These are phyloP conservation scores for cattle (Bos taurus) DNA, from an alignment of 2,113 vertebrate species.

Conservation along the genomic window DNA sequence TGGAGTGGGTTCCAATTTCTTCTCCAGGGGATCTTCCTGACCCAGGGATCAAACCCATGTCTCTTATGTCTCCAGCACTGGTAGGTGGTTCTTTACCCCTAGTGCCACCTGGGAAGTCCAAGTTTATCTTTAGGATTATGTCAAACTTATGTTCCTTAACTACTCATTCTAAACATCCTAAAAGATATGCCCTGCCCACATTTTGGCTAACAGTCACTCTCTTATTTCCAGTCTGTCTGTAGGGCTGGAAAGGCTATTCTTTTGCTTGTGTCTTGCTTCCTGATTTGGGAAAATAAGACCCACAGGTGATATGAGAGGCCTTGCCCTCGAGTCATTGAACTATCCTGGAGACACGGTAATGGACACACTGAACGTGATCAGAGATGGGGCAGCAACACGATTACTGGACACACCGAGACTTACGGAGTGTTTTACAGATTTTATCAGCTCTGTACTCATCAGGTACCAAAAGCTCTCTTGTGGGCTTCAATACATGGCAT, in stretches of 20 bases:
- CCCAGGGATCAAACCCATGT: background rate
- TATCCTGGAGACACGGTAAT: background rate
- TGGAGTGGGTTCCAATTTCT: background rate
- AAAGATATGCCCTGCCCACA: background rate
- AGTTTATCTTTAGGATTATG: background rate
- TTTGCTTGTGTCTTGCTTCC: background rate
- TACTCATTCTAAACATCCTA: background rate
- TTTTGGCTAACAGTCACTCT: background rate
- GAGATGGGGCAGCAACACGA: background rate
- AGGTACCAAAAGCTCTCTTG: background rate
- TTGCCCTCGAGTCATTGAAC: background rate
- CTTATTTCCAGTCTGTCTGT: background rate
- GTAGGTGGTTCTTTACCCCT: background rate
- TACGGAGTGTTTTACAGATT: background rate
- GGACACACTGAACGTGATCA: fast-evolving
- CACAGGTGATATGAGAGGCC: background rate
- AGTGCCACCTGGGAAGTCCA: background rate
- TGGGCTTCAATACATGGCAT: background rate
- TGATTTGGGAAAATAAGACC: background rate
- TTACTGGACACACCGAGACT: background rate
- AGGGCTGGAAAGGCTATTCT: background rate
- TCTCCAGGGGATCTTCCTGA: background rate
- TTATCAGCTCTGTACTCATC: background rate
- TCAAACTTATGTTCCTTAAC: background rate
- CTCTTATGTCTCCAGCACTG: background rate